Percentiles rank a stretch among this genome's conserved stretches.
Conservation (phyloP, 2,888 invertebrate species). For the Limnephilus lunatus region DNA sequence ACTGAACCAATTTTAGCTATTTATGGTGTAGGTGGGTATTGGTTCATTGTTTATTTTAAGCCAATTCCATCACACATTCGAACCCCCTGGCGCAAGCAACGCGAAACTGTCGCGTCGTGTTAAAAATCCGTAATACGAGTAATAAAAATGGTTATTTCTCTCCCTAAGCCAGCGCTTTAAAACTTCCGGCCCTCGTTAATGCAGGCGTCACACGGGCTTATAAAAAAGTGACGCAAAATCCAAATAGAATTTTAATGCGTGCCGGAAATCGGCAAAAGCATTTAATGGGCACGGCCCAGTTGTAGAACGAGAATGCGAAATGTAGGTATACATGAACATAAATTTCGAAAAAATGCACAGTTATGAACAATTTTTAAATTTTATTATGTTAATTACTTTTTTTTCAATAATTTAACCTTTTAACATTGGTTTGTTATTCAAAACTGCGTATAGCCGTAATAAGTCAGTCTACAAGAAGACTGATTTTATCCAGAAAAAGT, state of each 20-base stretch:
- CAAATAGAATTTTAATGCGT: conserved; percentile 46
- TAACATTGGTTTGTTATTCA: no score
- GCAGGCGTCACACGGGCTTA: conserved; percentile 41
- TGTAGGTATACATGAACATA: background rate
- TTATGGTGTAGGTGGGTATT: no score
- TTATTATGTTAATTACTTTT: no score
- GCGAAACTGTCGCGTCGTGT: background rate
- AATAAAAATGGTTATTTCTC: conserved; percentile 42
- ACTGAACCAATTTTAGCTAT: no score
- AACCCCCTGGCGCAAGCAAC: background rate
- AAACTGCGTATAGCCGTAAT: no score
- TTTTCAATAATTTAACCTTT: no score
- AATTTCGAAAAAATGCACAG: background rate
- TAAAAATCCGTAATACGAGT: conserved; percentile 32
- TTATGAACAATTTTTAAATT: no score
- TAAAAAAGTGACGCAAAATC: conserved; percentile 40
- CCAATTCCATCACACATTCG: background rate
- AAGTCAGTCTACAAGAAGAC: no score
- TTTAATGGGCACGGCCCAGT: background rate
- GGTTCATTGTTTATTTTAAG: no score
- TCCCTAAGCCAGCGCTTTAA: conserved; percentile 22
- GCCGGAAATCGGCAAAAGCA: background rate
- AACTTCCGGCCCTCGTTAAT: conserved; percentile 34
- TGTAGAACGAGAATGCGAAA: background rate
- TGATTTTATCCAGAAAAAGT: no score